Base-by-base conservation (phyloP, 1,140 invertebrate genomes). In the Drosophila parabipectinata region DNA sequence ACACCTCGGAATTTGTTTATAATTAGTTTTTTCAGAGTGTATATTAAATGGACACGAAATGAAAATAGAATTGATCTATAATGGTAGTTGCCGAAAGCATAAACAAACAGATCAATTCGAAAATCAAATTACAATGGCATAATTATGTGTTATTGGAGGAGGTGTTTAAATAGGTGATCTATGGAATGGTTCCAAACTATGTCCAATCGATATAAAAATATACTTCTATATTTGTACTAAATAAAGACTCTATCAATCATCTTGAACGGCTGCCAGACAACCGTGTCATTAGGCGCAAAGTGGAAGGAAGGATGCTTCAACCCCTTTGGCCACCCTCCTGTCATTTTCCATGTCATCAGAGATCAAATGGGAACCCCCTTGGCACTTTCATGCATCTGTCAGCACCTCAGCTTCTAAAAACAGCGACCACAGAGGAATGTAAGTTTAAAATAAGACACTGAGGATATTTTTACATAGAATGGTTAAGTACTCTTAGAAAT, bases 381-480 rank as follows among this genome's bases (percentile, higher is more conserved):
- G 69, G 34, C 72, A 67, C 41, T 54, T 67, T 75, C 24, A 41
- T 44, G 50, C 53, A 34, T 54, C 72, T 67, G 63, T 76, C 72
- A 76, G 52, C 72, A 54, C 47, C 44, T 37, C 21, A 7, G 41
- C 10, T 18, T 53, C 39, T 48, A 54, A 59, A 67, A 59, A 18
- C 12, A 32, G 28, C 47, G 51, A 12, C 7, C 56, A 58, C 57
- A 37, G 26, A 57, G 77, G 74, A 82, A 87, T 85, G 74, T 82
- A 87, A 87, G 75, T 87, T 78, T 88, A 87, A 85, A 58, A 71
- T 68, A 61, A 84, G 72, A 78, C 48, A 74, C 39, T 8, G 0
- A 0, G 44, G 45, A 63, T 87, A 81, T 82, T 81, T 87, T 50
- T 41, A 60, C 24, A 56, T 50, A 72, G 51, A 39, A 68, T 26